These are phyloP conservation scores for Vanessa tameamea DNA, from an alignment of 1,140 invertebrate species.

Conservation along the genomic window DNA sequence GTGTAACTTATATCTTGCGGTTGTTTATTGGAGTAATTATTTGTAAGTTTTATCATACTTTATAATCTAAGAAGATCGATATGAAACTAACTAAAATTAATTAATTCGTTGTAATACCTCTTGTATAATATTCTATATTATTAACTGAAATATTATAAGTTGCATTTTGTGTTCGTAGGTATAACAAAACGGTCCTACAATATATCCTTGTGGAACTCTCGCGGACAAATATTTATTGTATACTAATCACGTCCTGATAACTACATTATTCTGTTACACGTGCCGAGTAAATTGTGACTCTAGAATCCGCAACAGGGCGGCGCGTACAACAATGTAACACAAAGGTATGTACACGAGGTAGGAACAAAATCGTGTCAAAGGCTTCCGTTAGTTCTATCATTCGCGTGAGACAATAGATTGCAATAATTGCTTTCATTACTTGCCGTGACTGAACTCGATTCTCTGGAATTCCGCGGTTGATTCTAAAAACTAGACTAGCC, in stretches of 20 bases:
- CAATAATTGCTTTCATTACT: conserved; percentile 54
- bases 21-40: neutral
- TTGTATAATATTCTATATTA: too few relatives aligned
- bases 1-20: too few relatives aligned
- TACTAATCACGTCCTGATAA: conserved; percentile 28
- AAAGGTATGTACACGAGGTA: neutral
- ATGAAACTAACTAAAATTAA: too few relatives aligned
- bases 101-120: too few relatives aligned
- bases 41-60: too few relatives aligned
- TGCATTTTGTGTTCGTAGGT: neutral
- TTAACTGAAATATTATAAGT: too few relatives aligned
- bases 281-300: conserved; percentile 36
- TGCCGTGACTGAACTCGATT: conserved; percentile 58
- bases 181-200: neutral
- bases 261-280: conserved; percentile 35
- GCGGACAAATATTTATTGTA: conserved; percentile 5
- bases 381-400: conserved; percentile 50
- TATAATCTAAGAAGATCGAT: too few relatives aligned
- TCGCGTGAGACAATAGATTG: conserved; percentile 51
- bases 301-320: conserved; percentile 6
- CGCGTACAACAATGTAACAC: conserved; percentile 29
- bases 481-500: conserved; percentile 58
- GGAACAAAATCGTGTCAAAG: conserved; percentile 14
- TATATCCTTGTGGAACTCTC: conserved; percentile 19
- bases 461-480: conserved; percentile 46